A percentile compares a stretch with the other conserved stretches of the same genome.
These are phyloP conservation scores for Acipenser oxyrinchus DNA, from an alignment of 2,797 vertebrate species.

Conservation along the genomic window DNA sequence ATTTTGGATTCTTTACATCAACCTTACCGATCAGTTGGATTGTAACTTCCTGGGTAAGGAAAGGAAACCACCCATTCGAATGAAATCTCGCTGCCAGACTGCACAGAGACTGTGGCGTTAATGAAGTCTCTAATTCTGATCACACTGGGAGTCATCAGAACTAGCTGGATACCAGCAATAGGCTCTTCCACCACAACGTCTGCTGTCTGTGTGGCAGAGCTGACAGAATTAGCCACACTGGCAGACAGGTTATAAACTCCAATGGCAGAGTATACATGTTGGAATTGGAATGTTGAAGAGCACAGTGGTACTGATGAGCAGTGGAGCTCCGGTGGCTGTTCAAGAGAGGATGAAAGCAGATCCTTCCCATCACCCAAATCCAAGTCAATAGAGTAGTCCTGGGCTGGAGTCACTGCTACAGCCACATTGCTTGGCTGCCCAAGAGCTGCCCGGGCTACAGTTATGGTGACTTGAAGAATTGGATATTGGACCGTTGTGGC, in stretches of 20 bases:
- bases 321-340: not conserved
- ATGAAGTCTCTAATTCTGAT: not conserved
- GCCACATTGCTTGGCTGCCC: not conserved
- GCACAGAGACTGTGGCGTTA: not conserved
- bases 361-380: slow-evolving; percentile 2
- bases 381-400: slow-evolving; percentile 1
- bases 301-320: slow-evolving; percentile 13
- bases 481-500: slow-evolving; percentile 11
- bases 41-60: slow-evolving; percentile 2
- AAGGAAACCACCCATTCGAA: slow-evolving; percentile 11
- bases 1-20: no score
- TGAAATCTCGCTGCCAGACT: not conserved
- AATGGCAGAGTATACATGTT: not conserved
- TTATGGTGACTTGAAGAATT: not conserved
- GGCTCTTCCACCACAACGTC: not conserved
- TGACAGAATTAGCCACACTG: not conserved
- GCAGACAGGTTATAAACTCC: not conserved
- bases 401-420: not conserved
- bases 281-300: slow-evolving; percentile 10
- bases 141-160: slow-evolving; percentile 11
- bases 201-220: not conserved
- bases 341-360: not conserved
- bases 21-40: slow-evolving; percentile 14
- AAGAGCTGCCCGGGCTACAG: not conserved
- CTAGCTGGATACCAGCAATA: slow-evolving; percentile 1